Conservation (phyloP, 2,113 vertebrate genomes). For the Labeo catla region DNA sequence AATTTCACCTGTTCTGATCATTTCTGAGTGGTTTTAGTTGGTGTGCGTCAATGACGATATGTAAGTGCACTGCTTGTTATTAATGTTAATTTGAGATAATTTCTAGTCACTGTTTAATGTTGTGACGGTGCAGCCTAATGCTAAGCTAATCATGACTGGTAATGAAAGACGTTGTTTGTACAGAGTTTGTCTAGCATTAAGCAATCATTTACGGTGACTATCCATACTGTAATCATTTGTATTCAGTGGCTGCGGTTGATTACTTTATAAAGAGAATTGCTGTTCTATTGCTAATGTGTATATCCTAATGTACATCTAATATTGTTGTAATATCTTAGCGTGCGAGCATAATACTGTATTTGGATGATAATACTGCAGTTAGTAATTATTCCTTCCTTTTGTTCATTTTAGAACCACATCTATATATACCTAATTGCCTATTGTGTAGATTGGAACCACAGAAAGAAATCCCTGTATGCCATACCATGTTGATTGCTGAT, state of each 20-base stretch:
- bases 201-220: too few species aligned
- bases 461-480: too few species aligned
- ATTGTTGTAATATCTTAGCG: neutral
- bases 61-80: neutral
- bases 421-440: too few species aligned
- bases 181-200: too few species aligned
- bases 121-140: neutral
- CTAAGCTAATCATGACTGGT: too few species aligned
- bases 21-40: neutral
- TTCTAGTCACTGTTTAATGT: neutral
- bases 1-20: neutral
- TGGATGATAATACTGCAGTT: neutral
- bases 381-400: too few species aligned
- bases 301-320: neutral
- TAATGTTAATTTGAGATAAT: neutral
- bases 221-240: neutral
- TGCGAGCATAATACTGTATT: neutral
- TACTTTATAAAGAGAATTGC: neutral
- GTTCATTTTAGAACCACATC: too few species aligned
- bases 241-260: neutral
- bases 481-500: too few species aligned
- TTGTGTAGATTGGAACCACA: too few species aligned
- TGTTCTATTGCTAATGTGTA: neutral
- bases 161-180: too few species aligned
- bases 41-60: neutral